A percentile compares a stretch with the other conserved stretches of the same genome.
These are phyloP conservation scores for Actinopyga echinites DNA, from an alignment of 53 echinoderm and acorn worm species.

Conservation along the genomic window DNA sequence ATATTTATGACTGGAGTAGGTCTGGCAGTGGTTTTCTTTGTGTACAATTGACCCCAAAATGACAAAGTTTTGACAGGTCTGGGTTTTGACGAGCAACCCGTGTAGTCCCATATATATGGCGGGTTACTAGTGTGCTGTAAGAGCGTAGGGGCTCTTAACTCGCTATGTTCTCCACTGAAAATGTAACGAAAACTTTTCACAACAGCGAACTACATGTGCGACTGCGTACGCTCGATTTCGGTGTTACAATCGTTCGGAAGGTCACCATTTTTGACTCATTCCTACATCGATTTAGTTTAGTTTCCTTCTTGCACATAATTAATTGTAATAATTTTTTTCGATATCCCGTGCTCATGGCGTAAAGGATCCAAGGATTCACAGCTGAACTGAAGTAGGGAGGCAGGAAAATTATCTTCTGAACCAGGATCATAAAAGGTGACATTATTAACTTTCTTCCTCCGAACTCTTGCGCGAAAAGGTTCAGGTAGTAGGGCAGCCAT, in stretches of 20 bases:
- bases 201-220: not conserved
- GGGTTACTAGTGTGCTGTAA: no score
- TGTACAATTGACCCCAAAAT: no score
- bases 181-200: no score
- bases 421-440: not conserved
- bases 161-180: no score
- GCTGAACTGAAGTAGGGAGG: not conserved
- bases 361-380: slow-evolving; percentile 1
- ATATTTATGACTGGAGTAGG: no score
- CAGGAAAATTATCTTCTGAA: not conserved
- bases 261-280: not conserved
- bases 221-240: not conserved
- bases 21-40: no score
- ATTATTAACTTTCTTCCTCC: no score
- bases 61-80: no score
- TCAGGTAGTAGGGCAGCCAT: not conserved
- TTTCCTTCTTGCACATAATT: not conserved
- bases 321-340: not conserved
- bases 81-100: no score
- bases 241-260: not conserved
- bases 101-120: no score
- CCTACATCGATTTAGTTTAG: not conserved
- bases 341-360: slow-evolving; percentile 16
- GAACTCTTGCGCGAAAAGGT: not conserved
- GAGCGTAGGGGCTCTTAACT: no score